Conservation (phyloP, 2,797 vertebrate species). For the Anguilla megastoma region DNA sequence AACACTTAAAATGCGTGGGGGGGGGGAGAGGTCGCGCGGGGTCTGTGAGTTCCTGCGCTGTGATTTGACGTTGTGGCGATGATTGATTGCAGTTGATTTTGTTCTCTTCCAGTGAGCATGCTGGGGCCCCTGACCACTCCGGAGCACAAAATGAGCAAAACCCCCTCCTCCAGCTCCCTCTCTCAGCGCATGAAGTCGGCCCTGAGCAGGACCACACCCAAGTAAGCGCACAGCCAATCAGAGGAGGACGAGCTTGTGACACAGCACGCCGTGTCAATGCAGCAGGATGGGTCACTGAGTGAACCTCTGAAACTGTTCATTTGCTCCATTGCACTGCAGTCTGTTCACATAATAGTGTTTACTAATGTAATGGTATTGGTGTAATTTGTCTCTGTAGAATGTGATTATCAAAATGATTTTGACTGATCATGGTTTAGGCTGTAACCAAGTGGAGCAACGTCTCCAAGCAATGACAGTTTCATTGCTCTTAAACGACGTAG, state of each 20-base stretch:
- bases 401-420: background rate
- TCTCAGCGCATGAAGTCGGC: constrained; percentile 86
- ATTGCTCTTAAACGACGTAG: background rate
- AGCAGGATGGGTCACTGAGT: background rate
- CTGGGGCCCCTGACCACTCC: constrained; percentile 94
- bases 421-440: no score
- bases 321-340: background rate
- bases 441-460: no score
- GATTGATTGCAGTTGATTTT: background rate
- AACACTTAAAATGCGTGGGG: background rate
- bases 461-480: background rate
- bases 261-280: no score
- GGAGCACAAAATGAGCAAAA: constrained; percentile 90
- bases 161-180: constrained; percentile 89
- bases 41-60: background rate
- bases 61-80: background rate
- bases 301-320: background rate
- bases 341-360: background rate
- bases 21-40: no score
- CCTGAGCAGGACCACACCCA: constrained; percentile 85
- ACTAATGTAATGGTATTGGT: background rate
- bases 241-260: background rate
- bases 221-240: constrained; percentile 66
- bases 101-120: constrained; percentile 76
- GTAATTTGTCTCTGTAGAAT: background rate